Evolutionary conservation across 2,797 vertebrate species (phyloP), one percentile per base, ranked within the genome.

Genomic region (Bovichtus diacanthus): DNA sequence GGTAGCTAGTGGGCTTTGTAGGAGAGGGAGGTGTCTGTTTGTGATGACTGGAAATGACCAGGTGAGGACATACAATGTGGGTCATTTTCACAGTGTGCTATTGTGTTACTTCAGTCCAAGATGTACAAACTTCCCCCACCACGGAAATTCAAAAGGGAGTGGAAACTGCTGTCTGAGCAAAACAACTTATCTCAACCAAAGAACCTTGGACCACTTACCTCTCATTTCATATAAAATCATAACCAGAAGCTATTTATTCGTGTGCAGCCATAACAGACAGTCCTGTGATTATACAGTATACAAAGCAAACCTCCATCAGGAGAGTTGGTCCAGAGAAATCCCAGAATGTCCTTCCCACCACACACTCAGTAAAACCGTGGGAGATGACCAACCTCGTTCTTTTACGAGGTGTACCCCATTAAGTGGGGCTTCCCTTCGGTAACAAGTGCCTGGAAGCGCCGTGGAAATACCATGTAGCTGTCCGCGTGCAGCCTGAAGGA

Each of bases 351-450:
- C 47, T 50, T 25, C 34, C 16, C 50, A n/a, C 38, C 39, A 29
- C 59, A 21, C 43, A 38, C 59, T 23, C 62, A 39, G 53, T 61
- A 70, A 63, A 82, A 82, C 76, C 62, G 16, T 58, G 12, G 65
- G 62, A 66, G 41, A 60, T 59, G 50, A 43, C 50, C 66, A 19
- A 41, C 34, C 64, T 54, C 41, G 18, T 70, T 43, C 55, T n/a
- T 91, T 92, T 89, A 90, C 38, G 70, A 92, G 76, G 78, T 78
- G 70, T 31, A 69, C 55, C 61, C 74, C 73, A 73, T 87, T 71
- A 75, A 79, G 36, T 38, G 78, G 83, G 88, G 84, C 70, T 91
- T 90, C 76, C 83, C 91, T 80, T 80, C 39, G n/a, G 39, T 85
- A 78, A 83, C 67, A 68, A 80, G 81, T 78, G 88, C 82, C 80